phyloP scores from a whole-genome alignment of 2,797 vertebrate species.

The Xenopus petersii region DNA sequence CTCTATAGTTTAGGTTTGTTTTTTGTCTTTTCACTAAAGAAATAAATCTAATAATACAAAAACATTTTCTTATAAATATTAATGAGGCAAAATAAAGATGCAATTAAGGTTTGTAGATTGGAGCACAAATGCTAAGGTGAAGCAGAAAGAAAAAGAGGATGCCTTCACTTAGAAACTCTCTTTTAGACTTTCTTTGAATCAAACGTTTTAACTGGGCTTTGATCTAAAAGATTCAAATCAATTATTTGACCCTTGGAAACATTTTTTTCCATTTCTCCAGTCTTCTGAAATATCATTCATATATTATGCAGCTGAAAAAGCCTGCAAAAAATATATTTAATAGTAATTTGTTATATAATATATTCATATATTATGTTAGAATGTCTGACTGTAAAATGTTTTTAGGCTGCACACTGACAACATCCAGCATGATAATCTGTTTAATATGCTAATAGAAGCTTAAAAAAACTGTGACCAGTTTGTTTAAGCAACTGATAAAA shows the following conservation, averaged over 20 bases:
- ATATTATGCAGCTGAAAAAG: neutral
- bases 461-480: slow-evolving; percentile 4
- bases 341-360: too few relatives aligned
- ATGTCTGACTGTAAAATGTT: too few relatives aligned
- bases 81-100: neutral
- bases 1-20: too few relatives aligned
- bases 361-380: too few relatives aligned
- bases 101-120: neutral
- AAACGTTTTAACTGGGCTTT: neutral
- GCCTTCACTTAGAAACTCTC: neutral
- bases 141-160: neutral
- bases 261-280: too few relatives aligned
- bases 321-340: neutral
- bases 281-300: too few relatives aligned
- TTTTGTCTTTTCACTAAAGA: neutral
- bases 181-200: neutral
- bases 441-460: slow-evolving; percentile 22
- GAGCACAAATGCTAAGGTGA: neutral
- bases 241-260: neutral
- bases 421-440: slow-evolving; percentile 16
- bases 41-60: neutral
- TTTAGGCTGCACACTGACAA: neutral
- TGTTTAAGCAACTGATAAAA: slow-evolving; percentile 9
- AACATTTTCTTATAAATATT: neutral
- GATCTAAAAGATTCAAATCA: neutral